These are phyloP conservation scores for Hystrix brachyura DNA, from an alignment of 2,113 vertebrate species.

Conservation along the genomic window DNA sequence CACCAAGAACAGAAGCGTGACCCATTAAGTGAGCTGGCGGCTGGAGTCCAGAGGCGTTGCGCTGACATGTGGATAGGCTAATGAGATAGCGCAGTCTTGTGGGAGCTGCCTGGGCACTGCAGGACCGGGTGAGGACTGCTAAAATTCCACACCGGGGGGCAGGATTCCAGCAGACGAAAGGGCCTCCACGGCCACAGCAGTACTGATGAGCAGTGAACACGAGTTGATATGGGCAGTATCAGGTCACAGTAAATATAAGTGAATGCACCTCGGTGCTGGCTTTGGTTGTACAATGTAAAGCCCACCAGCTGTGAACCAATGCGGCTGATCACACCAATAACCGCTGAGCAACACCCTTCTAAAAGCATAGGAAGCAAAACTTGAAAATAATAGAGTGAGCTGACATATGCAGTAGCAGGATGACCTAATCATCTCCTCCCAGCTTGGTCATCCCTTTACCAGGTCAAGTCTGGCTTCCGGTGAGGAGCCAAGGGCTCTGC, in stretches of 20 bases:
- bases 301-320: neutral
- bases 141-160: fast-evolving
- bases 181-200: neutral
- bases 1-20: constrained; percentile 6
- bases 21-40: neutral
- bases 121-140: neutral
- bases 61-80: neutral
- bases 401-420: neutral
- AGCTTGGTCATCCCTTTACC: neutral
- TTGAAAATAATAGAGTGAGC: neutral
- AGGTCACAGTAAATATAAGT: neutral
- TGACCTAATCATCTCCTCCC: neutral
- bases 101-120: neutral
- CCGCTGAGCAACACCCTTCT: neutral
- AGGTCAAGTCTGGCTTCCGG: neutral
- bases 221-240: neutral
- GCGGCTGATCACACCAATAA: fast-evolving
- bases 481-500: neutral
- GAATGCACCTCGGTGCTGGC: neutral
- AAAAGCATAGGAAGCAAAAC: neutral
- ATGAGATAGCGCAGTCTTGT: neutral
- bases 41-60: neutral
- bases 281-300: neutral
- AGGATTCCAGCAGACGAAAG: neutral
- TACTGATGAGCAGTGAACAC: neutral